A percentile compares a stretch with the other conserved stretches of the same genome.
These are phyloP conservation scores for Drosophila infuscata DNA, from an alignment of 2,888 invertebrate species.

Conservation along the genomic window DNA sequence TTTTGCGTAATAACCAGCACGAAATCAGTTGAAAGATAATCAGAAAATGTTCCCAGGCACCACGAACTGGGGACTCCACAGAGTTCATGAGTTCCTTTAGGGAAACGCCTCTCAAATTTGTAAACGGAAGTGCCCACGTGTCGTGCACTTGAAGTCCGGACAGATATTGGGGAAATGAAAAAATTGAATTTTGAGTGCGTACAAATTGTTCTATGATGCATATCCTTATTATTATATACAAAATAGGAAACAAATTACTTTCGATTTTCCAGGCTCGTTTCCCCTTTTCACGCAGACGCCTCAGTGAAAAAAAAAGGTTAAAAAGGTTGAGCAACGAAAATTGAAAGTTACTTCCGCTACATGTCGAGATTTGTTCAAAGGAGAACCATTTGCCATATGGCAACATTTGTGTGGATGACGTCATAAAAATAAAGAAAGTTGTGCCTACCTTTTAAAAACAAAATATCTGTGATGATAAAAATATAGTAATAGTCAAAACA, in stretches of 20 bases:
- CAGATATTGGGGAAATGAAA: slow-evolving; percentile 21
- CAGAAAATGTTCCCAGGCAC: slow-evolving; percentile 24
- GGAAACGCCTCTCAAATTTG: slow-evolving; percentile 39
- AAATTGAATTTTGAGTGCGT: slow-evolving; percentile 50
- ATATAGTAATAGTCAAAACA: not conserved
- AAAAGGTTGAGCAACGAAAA: slow-evolving; percentile 39
- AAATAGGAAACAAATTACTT: slow-evolving; percentile 44
- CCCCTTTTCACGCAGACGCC: slow-evolving; percentile 21
- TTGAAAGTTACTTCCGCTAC: slow-evolving; percentile 61
- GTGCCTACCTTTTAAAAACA: not conserved
- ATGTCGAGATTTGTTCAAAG: slow-evolving; percentile 30
- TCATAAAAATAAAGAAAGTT: slow-evolving; percentile 1
- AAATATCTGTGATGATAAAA: not conserved
- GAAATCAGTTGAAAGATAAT: slow-evolving; percentile 33
- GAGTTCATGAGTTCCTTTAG: slow-evolving; percentile 37
- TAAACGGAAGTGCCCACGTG: slow-evolving; percentile 67
- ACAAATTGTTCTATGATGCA: slow-evolving; percentile 47
- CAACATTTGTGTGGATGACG: slow-evolving; percentile 17
- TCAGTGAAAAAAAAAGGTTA: slow-evolving; percentile 12
- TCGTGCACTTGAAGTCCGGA: slow-evolving; percentile 41
- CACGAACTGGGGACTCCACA: slow-evolving; percentile 23
- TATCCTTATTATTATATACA: slow-evolving; percentile 51
- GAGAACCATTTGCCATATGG: slow-evolving; percentile 36
- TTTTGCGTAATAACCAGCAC: slow-evolving; percentile 58
- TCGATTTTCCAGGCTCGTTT: slow-evolving; percentile 36